Conservation (phyloP, 2,113 vertebrate species). For the Neolamprologus sp. region DNA sequence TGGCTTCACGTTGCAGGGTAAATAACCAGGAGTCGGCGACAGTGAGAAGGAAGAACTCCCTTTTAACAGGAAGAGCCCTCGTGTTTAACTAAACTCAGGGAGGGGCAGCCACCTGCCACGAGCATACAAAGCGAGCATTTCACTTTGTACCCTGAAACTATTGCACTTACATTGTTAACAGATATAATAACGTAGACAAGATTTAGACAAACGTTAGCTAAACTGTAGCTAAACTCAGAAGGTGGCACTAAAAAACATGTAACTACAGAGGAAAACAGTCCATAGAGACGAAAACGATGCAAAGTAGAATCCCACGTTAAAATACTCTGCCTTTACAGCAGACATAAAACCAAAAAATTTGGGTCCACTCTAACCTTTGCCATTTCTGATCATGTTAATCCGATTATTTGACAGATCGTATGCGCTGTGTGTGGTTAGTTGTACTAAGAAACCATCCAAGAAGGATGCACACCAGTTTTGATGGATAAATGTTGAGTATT, state of each 20-base stretch:
- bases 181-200: not conserved
- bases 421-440: not conserved
- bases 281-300: fast-evolving
- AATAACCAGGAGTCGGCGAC: not conserved
- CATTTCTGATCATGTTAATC: not conserved
- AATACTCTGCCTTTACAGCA: not conserved
- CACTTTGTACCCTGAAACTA: not conserved
- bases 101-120: not conserved
- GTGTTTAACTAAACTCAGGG: not conserved
- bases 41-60: not conserved
- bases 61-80: not conserved
- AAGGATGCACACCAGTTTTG: fast-evolving
- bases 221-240: not conserved
- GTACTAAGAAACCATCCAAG: not conserved
- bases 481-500: not conserved
- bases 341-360: not conserved
- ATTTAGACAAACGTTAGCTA: not conserved
- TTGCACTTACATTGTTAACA: not conserved
- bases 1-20: not conserved
- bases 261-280: not conserved
- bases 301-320: not conserved
- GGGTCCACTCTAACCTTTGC: not conserved
- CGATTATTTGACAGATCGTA: fast-evolving
- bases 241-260: not conserved
- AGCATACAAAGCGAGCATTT: not conserved